phyloP scores from a whole-genome alignment of 2,797 vertebrate genomes.

The Moxostoma hubbsi region DNA sequence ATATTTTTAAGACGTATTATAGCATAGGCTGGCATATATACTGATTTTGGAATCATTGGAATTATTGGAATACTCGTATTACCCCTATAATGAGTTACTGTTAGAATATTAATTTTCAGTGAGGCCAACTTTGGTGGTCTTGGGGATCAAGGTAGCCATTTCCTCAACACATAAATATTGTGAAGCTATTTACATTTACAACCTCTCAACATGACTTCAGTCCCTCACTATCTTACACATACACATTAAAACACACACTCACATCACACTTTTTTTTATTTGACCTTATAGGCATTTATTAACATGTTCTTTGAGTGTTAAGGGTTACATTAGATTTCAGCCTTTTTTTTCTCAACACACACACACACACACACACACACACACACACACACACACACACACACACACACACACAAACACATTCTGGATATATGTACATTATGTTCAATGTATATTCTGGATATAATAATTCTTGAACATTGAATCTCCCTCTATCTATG shows the following conservation, averaged over 20 bases:
- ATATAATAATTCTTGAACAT: too few species aligned
- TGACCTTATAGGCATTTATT: not conserved
- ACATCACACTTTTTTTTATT: not conserved
- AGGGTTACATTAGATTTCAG: not conserved
- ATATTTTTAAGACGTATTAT: not conserved
- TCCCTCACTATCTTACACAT: constrained; percentile 19
- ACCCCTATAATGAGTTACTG: constrained; percentile 1
- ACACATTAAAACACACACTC: constrained; percentile 22
- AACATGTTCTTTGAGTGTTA: too few species aligned
- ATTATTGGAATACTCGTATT: not conserved
- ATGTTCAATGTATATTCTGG: too few species aligned
- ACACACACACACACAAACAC: too few species aligned
- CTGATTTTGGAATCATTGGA: not conserved
- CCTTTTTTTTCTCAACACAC: not conserved
- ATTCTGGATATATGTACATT: too few species aligned
- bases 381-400: too few species aligned
- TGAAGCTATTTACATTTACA: constrained; percentile 33
- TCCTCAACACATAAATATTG: constrained; percentile 42
- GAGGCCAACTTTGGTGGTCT: constrained; percentile 3
- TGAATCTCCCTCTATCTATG: not conserved
- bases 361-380: too few species aligned
- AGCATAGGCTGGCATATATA: not conserved
- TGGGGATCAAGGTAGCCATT: constrained; percentile 15
- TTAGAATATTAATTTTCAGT: not conserved
- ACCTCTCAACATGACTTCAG: constrained; percentile 13